These are phyloP conservation scores for Euura saliciscinereae DNA, from an alignment of 1,140 invertebrate genomes.

Conservation along the genomic window DNA sequence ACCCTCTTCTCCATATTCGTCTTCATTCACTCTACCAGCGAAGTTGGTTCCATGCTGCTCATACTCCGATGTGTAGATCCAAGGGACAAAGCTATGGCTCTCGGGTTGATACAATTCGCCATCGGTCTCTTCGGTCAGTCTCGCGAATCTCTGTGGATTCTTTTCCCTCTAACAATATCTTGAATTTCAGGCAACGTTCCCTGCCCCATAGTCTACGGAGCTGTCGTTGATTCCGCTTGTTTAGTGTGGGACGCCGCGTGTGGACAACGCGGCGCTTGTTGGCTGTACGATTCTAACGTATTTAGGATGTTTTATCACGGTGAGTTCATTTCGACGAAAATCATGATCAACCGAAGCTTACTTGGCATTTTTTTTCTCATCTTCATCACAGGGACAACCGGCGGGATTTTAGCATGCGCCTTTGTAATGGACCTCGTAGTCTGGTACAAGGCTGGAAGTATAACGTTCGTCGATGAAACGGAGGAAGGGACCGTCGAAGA, in stretches of 20 bases:
- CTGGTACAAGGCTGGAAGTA: constrained; percentile 81
- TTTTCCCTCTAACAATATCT: constrained; percentile 9
- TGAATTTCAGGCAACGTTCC: constrained; percentile 77
- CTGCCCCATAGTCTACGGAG: constrained; percentile 91
- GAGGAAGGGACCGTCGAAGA: constrained; percentile 50
- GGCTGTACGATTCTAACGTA: constrained; percentile 81
- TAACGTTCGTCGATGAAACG: constrained; percentile 69
- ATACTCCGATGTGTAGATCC: constrained; percentile 91
- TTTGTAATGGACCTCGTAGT: constrained; percentile 84
- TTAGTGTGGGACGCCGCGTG: constrained; percentile 85
- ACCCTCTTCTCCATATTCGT: constrained; percentile 86
- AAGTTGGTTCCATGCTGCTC: constrained; percentile 89
- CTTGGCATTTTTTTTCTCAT: not conserved
- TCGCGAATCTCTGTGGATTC: not conserved
- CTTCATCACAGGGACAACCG: constrained; percentile 72
- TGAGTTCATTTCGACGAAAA: constrained; percentile 47
- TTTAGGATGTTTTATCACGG: constrained; percentile 88
- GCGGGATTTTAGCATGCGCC: constrained; percentile 78
- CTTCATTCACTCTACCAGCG: constrained; percentile 89
- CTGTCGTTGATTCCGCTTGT: constrained; percentile 90
- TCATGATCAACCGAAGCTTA: not conserved
- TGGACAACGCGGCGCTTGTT: constrained; percentile 79
- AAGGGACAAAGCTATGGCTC: constrained; percentile 91
- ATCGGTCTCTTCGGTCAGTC: constrained; percentile 85
- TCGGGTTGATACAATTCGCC: constrained; percentile 91